A percentile compares a stretch with the other conserved stretches of the same genome.
Conservation (phyloP, 2,888 invertebrate species). For the Pseudococcus viburni region DNA sequence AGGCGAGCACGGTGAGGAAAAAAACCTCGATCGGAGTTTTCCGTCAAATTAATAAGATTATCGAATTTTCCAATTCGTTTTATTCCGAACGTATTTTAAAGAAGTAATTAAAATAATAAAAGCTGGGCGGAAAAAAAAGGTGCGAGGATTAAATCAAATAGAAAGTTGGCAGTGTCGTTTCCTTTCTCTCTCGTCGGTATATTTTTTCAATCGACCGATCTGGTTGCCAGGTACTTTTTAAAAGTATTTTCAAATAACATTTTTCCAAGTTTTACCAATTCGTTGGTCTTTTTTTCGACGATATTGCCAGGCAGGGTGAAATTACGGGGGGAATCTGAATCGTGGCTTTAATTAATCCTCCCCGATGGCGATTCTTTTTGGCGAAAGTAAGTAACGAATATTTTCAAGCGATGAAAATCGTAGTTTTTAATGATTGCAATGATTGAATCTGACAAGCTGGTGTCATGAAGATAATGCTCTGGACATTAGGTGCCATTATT, state of each 20-base stretch:
- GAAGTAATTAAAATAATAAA: slow-evolving; percentile 27
- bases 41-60: slow-evolving; percentile 19
- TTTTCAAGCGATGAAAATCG: no score
- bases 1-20: background rate
- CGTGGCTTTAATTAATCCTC: background rate
- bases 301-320: background rate
- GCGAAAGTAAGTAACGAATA: no score
- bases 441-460: no score
- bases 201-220: background rate
- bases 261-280: background rate
- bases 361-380: background rate
- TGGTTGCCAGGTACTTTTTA: background rate
- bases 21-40: background rate
- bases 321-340: background rate
- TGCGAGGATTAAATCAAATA: slow-evolving; percentile 1
- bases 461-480: no score
- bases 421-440: no score
- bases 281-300: background rate
- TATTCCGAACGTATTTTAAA: background rate
- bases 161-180: background rate
- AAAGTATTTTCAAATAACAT: background rate
- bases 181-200: background rate
- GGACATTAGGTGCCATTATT: no score
- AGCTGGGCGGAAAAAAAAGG: background rate
- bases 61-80: slow-evolving; percentile 31